Evolutionary conservation across 2,888 invertebrate genomes (phyloP).

Genomic region (Rotaria macrura): DNA sequence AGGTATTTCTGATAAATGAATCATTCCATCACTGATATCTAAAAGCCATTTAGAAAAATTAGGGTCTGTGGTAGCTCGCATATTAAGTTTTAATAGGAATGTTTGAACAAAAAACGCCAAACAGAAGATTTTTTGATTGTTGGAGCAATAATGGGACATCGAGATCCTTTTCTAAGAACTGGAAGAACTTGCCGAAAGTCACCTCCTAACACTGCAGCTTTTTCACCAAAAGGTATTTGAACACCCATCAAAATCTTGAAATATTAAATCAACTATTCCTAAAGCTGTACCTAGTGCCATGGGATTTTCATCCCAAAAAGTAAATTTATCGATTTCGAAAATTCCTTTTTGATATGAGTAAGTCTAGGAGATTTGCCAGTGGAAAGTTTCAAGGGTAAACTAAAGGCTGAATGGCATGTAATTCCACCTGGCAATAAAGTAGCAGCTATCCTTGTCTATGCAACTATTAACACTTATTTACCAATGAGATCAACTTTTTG

Average conservation of each 20-base stretch:
- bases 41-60: not conserved
- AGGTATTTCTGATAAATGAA: not conserved
- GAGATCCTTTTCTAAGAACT: not conserved
- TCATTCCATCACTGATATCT: not conserved
- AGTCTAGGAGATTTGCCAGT: not conserved
- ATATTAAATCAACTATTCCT: not conserved
- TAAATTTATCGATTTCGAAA: too few species aligned
- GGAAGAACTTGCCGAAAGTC: constrained; percentile 25
- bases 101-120: not conserved
- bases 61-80: not conserved
- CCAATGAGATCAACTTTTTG: not conserved
- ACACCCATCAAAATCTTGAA: not conserved
- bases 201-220: not conserved
- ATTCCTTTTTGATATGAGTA: not conserved
- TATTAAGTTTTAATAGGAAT: not conserved
- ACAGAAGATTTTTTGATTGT: not conserved
- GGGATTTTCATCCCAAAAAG: not conserved
- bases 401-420: not conserved
- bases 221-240: constrained; percentile 19
- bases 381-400: not conserved
- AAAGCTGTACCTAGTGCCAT: not conserved
- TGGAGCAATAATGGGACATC: not conserved
- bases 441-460: not conserved
- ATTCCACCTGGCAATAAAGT: not conserved
- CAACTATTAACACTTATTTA: not conserved